These are phyloP conservation scores for Meiosimyza decipiens DNA, from an alignment of 2,888 invertebrate genomes.

Conservation along the genomic window DNA sequence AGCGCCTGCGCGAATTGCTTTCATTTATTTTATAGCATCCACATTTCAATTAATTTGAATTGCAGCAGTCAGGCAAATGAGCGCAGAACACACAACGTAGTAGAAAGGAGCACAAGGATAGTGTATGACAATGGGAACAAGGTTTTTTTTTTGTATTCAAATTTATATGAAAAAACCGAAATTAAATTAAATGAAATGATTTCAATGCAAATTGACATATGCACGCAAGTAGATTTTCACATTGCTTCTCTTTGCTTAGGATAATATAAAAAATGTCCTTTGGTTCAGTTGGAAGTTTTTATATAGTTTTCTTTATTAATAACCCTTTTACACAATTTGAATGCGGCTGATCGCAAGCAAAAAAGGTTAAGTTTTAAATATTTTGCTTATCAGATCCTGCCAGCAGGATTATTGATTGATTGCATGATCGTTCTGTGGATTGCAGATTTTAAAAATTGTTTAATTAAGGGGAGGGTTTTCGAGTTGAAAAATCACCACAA, in stretches of 20 bases:
- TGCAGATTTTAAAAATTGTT: no score
- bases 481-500: no score
- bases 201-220: conserved; percentile 44
- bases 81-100: background rate
- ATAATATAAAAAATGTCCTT: background rate
- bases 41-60: conserved; percentile 32
- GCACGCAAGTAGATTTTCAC: conserved; percentile 16
- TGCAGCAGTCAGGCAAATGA: conserved; percentile 9
- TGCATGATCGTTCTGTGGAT: no score
- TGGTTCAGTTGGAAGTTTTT: background rate
- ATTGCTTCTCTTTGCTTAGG: conserved; percentile 1
- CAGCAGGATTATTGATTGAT: no score
- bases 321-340: conserved; percentile 5
- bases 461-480: no score
- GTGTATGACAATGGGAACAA: conserved; percentile 33
- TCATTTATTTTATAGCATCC: conserved; percentile 12
- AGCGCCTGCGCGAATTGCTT: conserved; percentile 31
- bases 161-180: conserved; percentile 19
- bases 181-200: conserved; percentile 29
- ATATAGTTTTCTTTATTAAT: background rate
- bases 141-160: conserved; percentile 18
- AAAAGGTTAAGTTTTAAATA: no score
- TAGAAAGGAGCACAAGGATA: background rate
- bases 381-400: no score
- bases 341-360: background rate